These are phyloP conservation scores for Desmophyllum pertusum DNA, from an alignment of 92 coral and sea anemone species.

Conservation along the genomic window DNA sequence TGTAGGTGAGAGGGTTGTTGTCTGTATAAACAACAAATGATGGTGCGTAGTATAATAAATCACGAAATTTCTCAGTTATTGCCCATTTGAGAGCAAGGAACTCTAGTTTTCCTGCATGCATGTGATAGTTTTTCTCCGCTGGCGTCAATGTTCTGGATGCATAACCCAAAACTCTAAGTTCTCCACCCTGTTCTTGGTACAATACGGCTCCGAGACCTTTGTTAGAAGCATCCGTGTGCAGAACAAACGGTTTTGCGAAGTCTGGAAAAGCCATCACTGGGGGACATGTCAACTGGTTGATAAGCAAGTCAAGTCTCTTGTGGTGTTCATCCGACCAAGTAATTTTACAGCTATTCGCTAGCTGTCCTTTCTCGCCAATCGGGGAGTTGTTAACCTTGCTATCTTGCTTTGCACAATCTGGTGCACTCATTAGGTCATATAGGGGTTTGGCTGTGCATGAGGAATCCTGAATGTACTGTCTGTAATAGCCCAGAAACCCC, in stretches of 20 bases:
- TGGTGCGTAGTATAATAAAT: conserved; percentile 38
- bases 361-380: conserved; percentile 31
- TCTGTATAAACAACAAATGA: conserved; percentile 41
- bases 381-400: no score
- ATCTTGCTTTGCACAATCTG: no score
- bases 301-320: conserved; percentile 25
- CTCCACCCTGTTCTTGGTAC: conserved; percentile 27
- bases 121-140: conserved; percentile 21
- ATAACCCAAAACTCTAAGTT: conserved; percentile 23
- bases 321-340: conserved; percentile 40
- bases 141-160: conserved; percentile 42
- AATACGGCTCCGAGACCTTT: conserved; percentile 32
- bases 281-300: conserved; percentile 27
- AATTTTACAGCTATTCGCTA: no score
- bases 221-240: conserved; percentile 36
- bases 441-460: conserved; percentile 32
- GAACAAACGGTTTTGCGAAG: conserved; percentile 31
- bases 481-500: conserved; percentile 18
- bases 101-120: conserved; percentile 44
- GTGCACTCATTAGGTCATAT: conserved; percentile 29
- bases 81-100: conserved; percentile 51
- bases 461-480: conserved; percentile 28
- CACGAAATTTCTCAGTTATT: conserved; percentile 42
- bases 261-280: conserved; percentile 42
- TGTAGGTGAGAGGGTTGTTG: conserved; percentile 53